Percentiles rank a stretch among this genome's conserved stretches.
These are phyloP conservation scores for Zosterops japonicus DNA, from an alignment of 2,113 vertebrate species.

Conservation along the genomic window DNA sequence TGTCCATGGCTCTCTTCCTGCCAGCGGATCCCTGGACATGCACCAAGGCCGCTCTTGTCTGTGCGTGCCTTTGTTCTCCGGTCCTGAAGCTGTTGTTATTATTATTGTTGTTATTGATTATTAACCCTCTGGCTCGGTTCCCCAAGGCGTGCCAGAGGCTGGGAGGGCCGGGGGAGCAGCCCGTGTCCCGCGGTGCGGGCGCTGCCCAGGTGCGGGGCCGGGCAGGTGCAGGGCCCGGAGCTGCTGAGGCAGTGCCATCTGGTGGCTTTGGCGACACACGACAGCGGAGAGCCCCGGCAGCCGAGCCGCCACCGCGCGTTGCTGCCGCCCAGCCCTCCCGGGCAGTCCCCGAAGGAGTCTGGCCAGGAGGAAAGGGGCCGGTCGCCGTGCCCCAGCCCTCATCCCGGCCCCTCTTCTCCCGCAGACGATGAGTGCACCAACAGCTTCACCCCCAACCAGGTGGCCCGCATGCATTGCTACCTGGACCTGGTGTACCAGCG, in stretches of 20 bases:
- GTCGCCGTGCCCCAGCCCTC: accelerated
- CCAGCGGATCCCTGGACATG: not conserved
- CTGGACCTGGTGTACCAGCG: constrained; percentile 92
- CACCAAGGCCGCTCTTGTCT: not conserved
- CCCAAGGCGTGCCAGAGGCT: not conserved
- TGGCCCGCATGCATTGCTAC: constrained; percentile 97
- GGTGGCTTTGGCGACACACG: constrained; percentile 58
- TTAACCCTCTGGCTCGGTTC: not conserved
- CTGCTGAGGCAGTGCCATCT: constrained; percentile 73
- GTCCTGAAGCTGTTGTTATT: not conserved
- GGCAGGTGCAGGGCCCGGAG: not conserved
- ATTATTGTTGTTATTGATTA: not conserved
- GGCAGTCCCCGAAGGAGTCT: accelerated
- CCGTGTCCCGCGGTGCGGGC: too few relatives aligned
- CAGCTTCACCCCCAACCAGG: constrained; percentile 95
- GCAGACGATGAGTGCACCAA: constrained; percentile 96
- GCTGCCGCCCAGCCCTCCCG: not conserved
- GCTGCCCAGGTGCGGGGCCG: not conserved
- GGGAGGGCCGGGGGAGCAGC: not conserved
- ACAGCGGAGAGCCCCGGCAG: not conserved
- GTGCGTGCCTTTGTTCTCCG: not conserved
- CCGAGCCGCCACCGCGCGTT: accelerated
- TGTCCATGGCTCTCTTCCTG: not conserved
- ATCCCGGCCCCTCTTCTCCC: not conserved
- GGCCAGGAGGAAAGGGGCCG: accelerated